A percentile compares a stretch with the other conserved stretches of the same genome.
Evolutionary conservation across 2,797 vertebrate genomes (phyloP).

Genomic region (Clarias laeviceps): DNA sequence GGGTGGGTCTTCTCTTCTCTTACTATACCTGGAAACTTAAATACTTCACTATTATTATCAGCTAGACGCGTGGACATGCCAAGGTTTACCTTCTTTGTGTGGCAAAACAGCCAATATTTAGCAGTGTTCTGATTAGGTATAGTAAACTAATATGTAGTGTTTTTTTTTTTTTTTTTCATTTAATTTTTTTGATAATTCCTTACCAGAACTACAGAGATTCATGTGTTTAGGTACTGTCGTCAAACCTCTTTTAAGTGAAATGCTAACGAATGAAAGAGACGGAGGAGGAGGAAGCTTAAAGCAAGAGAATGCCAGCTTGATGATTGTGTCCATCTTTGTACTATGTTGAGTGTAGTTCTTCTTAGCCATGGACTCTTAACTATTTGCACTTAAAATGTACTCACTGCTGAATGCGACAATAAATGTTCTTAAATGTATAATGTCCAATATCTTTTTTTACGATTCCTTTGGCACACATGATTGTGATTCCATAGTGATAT

Average conservation of each 20-base stretch:
- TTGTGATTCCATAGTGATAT: background rate
- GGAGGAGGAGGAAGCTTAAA: constrained; percentile 71
- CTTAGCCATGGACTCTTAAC: constrained; percentile 93
- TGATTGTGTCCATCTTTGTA: constrained; percentile 96
- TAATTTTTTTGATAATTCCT: constrained; percentile 51
- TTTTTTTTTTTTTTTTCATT: constrained; percentile 80
- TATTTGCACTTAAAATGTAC: constrained; percentile 99
- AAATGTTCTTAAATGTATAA: constrained; percentile 97
- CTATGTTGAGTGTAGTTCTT: constrained; percentile 91
- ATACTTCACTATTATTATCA: constrained; percentile 76
- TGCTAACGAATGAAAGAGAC: constrained; percentile 51
- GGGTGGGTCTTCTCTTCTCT: constrained; percentile 83
- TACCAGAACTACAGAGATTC: constrained; percentile 83
- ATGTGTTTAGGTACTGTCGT: constrained; percentile 87
- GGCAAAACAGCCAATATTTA: constrained; percentile 84
- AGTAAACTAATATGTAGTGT: constrained; percentile 77
- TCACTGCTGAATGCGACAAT: constrained; percentile 99
- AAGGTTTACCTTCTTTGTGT: constrained; percentile 78
- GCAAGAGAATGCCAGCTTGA: constrained; percentile 86
- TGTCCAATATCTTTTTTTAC: constrained; percentile 18
- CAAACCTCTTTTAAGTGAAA: constrained; percentile 77
- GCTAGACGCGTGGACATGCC: constrained; percentile 58
- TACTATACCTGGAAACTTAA: constrained; percentile 67
- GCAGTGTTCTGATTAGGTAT: constrained; percentile 84
- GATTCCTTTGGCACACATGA: background rate